Evolutionary conservation across 2,888 invertebrate species (phyloP).

Genomic region (Abrostola tripartita): DNA sequence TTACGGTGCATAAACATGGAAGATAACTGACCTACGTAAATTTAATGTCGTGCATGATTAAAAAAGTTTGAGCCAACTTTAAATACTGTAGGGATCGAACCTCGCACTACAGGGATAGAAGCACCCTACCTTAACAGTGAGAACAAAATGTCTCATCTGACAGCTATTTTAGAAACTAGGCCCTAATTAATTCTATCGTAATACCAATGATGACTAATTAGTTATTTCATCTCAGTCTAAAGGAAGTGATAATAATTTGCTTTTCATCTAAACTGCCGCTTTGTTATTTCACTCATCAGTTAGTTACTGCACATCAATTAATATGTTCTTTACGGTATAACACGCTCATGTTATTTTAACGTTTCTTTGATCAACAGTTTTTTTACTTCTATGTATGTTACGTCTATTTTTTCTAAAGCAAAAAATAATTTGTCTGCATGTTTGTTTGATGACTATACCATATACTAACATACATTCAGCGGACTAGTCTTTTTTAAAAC

Average conservation of each 20-base stretch:
- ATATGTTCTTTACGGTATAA: conserved; percentile 28
- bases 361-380: conserved; percentile 46
- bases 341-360: conserved; percentile 14
- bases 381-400: conserved; percentile 14
- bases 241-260: conserved; percentile 14
- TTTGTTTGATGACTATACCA: background rate
- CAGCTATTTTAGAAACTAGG: background rate
- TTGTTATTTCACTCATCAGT: conserved; percentile 38
- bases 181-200: background rate
- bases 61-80: no score
- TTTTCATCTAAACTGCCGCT: conserved; percentile 31
- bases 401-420: conserved; percentile 32
- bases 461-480: no score
- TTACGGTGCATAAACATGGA: no score
- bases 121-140: no score
- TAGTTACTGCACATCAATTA: conserved; percentile 13
- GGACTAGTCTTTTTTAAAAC: no score
- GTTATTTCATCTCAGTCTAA: conserved; percentile 15
- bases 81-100: no score
- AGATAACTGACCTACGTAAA: no score
- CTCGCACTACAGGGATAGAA: no score
- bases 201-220: conserved; percentile 5
- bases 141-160: no score
- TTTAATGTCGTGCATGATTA: no score
- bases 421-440: background rate